Base-by-base conservation (phyloP, 2,888 invertebrate genomes). In the Agonum fuliginosum region DNA sequence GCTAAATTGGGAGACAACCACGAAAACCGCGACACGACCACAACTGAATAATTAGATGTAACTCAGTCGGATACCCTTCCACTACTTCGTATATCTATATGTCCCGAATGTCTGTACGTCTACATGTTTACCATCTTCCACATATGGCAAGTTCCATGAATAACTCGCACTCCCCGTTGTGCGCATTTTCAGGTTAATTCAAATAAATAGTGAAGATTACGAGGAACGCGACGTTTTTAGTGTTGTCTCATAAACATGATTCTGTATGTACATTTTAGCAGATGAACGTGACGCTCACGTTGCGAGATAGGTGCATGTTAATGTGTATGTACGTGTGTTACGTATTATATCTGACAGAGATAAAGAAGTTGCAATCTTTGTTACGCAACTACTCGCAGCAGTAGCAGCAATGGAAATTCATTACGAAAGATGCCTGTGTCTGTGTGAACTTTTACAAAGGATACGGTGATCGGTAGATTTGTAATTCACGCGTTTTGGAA, bases 231-330 rank as follows among this genome's bases (percentile, higher is more conserved):
- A 74, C 46, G 41, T 65, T 74, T 74, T 74, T 65, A 74, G 41
- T 74, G 65, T 74, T 65, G 74, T 65, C 27, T 74, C 65, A 65
- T 74, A 74, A 74, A 74, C 65, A 74, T 74, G 65, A 62, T 62
- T 73, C 17, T 41, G 62, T 70, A 70, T 70, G 12, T 70, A 46
- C 34, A 24, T 12, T 8, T 30, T 8, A 1, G 30, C 41, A n/a
- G 8, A n/a, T 6, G 8, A n/a, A 6, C 41, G n/a, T n/a, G 41
- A n/a, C 14, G n/a, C 14, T 41, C 41, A n/a, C 30, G 1, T 41
- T 6, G 4, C 30, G 30, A 2, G 30, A n/a, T 30, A 3, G 8
- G 30, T 30, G 30, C 30, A 30, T 30, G 30, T 30, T 30, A 30
- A 30, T 30, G 30, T 30, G 8, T 30, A n/a, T 30, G 30, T 30